Evolutionary conservation across 2,888 invertebrate genomes (phyloP).

Genomic region (Erannis defoliaria): DNA sequence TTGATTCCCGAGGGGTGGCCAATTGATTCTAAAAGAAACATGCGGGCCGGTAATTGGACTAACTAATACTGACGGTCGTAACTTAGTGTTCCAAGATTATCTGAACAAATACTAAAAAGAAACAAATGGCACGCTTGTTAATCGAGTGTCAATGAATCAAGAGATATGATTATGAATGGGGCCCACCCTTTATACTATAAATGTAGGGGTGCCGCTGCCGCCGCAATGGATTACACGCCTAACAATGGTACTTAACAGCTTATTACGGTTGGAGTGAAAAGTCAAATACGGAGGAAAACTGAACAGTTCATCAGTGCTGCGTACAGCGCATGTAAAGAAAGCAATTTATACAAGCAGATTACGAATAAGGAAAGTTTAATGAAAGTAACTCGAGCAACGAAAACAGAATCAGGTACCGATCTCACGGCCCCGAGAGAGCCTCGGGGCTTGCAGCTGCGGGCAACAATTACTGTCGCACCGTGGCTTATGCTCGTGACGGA

Average conservation of each 20-base stretch:
- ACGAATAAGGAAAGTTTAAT: constrained; percentile 37
- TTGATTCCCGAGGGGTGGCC: constrained; percentile 57
- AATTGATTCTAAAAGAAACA: constrained; percentile 71
- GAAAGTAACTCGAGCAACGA: constrained; percentile 43
- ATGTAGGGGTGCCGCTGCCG: constrained; percentile 65
- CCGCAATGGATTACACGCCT: constrained; percentile 75
- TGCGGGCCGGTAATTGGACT: constrained; percentile 78
- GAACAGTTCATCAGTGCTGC: constrained; percentile 19
- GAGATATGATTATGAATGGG: constrained; percentile 63
- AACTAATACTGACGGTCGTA: constrained; percentile 69
- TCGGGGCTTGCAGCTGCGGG: constrained; percentile 75
- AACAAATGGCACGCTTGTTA: constrained; percentile 48
- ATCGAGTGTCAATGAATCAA: constrained; percentile 51
- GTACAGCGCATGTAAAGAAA: constrained; percentile 1
- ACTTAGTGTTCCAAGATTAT: constrained; percentile 54
- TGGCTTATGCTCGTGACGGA: constrained; percentile 83
- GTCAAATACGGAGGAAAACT: constrained; percentile 58
- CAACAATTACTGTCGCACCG: constrained; percentile 77
- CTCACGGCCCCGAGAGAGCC: constrained; percentile 71
- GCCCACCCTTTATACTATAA: constrained; percentile 58
- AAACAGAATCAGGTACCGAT: constrained; percentile 60
- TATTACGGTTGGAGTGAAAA: constrained; percentile 71
- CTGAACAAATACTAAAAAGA: constrained; percentile 49
- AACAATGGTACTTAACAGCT: constrained; percentile 74
- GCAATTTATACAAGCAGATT: constrained; percentile 12